Evolutionary conservation across 1,140 invertebrate species (phyloP).

Genomic region (Lasioglossum albipes): DNA sequence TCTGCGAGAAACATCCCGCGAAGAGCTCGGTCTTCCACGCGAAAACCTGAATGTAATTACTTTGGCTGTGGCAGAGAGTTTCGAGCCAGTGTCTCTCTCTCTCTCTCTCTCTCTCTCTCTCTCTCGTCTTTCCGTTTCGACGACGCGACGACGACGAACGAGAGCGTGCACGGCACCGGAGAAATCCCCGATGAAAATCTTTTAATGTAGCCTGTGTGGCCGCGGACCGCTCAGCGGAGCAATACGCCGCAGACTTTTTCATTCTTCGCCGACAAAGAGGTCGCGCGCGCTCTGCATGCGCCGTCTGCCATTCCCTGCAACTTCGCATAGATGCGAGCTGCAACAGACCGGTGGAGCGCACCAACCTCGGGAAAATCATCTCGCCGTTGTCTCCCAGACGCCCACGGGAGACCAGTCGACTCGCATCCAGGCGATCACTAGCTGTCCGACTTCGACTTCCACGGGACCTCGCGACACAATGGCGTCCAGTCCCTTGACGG

Average conservation of each 20-base stretch:
- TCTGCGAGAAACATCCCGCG: no score
- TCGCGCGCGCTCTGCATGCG: conserved; percentile 19
- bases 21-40: neutral
- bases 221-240: conserved; percentile 38
- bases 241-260: conserved; percentile 47
- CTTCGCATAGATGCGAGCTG: conserved; percentile 30
- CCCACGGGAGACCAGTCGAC: no score
- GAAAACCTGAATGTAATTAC: conserved; percentile 34
- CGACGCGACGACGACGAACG: conserved; percentile 1
- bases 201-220: conserved; percentile 41
- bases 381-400: no score
- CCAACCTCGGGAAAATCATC: no score
- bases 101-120: no score
- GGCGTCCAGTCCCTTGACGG: no score
- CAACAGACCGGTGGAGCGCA: no score
- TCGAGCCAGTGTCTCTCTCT: neutral
- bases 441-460: no score
- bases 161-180: neutral
- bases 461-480: no score
- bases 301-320: conserved; percentile 19
- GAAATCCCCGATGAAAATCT: conserved; percentile 48
- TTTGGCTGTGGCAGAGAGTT: neutral
- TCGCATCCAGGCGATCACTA: no score
- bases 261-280: conserved; percentile 45
- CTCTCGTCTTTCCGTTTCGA: neutral